A percentile compares a stretch with the other conserved stretches of the same genome.
Conservation (phyloP, 2,797 vertebrate genomes). For the Hipposideros larvatus region DNA sequence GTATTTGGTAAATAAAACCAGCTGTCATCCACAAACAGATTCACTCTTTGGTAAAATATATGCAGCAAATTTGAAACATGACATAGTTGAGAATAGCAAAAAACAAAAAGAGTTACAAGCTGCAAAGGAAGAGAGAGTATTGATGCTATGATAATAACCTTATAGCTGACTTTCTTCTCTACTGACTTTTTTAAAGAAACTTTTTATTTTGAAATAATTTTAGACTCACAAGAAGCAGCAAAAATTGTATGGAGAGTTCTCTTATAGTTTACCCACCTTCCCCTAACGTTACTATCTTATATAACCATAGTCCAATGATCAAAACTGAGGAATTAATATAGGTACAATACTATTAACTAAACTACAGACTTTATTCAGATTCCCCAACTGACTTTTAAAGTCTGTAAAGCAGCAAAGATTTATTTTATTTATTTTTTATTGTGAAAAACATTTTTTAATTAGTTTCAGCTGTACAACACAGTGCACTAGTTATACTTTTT, state of each 20-base stretch:
- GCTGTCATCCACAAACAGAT: neutral
- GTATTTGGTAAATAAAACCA: conserved; percentile 62
- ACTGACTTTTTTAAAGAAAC: neutral
- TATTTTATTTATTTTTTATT: too few relatives aligned
- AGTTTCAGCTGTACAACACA: too few relatives aligned
- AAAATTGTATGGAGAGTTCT: neutral
- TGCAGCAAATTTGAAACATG: neutral
- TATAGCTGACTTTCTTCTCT: conserved; percentile 12
- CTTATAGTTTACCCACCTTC: neutral
- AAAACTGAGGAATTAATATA: conserved; percentile 55
- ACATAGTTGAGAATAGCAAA: neutral
- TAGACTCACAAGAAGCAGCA: conserved; percentile 22
- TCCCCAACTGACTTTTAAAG: conserved; percentile 58
- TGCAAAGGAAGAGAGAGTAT: neutral
- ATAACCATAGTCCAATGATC: neutral
- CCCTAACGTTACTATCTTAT: conserved; percentile 36
- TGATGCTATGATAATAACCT: neutral
- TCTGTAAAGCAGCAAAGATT: neutral
- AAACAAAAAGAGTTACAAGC: neutral
- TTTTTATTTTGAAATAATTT: conserved; percentile 35
- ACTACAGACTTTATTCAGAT: conserved; percentile 27
- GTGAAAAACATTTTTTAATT: too few relatives aligned
- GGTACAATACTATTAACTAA: conserved; percentile 51
- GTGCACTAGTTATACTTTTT: too few relatives aligned
- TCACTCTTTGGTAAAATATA: neutral